Evolutionary conservation across 2,797 vertebrate genomes (phyloP), one percentile per base, ranked within the genome.

Genomic region (Uromys caudimaculatus): DNA sequence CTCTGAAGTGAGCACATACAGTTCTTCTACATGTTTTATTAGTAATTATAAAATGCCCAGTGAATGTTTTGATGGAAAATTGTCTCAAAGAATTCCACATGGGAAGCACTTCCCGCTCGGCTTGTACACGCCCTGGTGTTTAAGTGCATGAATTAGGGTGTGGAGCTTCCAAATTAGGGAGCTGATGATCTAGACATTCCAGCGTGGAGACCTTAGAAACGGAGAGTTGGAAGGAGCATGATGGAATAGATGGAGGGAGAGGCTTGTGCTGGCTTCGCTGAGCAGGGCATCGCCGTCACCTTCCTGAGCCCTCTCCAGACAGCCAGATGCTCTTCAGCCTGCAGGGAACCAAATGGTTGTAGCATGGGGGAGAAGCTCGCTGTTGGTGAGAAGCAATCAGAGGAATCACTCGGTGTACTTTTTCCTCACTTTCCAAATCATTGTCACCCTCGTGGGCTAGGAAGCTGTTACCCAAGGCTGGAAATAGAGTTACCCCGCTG

Each of bases 1-100:
- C 89, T 77, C 94, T 85, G 86, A 83, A 94, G 82, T 38, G 76
- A 96, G 98, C 84, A 98, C 98, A 90, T 88, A 2, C 95, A 95
- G 98, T 98, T 98, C 98, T 96, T 92, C 64, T 86, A 47, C 62
- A 62, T 97, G 97, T 91, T 87, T 97, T 97, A 97, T 96, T 95
- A 97, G 97, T 97, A 92, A 93, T 95, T 97, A 94, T 89, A 32
- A 90, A 97, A 95, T 97, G 94, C 79, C 90, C 95, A 0, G 67
- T 91, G 85, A 79, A 92, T 97, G 90, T 95, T 94, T 97, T 88
- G 97, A 52, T 96, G 97, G 98, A 98, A 98, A 97, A 19, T 89
- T 96, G 77, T 96, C 96, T 91, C 94, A 88, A 94, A 78, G 76
- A 94, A 69, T 95, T 96, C 58, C 79, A 93, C 60, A 41, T 38